Percentiles rank a stretch among this genome's conserved stretches.
Conservation (phyloP, 2,888 invertebrate genomes). For the Empis livida region DNA sequence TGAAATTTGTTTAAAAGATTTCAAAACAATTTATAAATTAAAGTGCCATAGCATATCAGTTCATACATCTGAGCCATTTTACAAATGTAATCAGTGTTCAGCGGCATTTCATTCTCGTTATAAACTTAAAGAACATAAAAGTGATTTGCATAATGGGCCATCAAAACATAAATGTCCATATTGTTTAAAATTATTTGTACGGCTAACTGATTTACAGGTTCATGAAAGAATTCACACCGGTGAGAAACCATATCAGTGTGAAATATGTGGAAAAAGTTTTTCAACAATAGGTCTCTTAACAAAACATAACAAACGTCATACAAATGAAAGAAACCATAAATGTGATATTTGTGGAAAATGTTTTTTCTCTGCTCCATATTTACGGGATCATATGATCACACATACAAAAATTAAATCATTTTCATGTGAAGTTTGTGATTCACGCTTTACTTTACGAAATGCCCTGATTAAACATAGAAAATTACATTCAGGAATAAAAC, state of each 20-base stretch:
- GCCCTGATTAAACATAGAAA: slow-evolving; percentile 26
- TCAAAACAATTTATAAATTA: no score
- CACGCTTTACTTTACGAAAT: slow-evolving; percentile 24
- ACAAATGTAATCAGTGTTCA: neutral
- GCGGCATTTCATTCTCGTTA: neutral
- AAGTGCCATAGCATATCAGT: no score
- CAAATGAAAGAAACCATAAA: neutral
- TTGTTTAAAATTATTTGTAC: neutral
- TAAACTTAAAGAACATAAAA: neutral
- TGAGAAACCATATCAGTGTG: slow-evolving; percentile 34
- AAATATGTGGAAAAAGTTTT: neutral
- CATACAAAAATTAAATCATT: neutral
- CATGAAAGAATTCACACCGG: slow-evolving; percentile 35
- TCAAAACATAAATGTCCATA: neutral
- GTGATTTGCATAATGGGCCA: neutral
- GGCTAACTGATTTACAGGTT: neutral
- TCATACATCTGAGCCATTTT: no score
- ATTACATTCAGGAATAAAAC: slow-evolving; percentile 23
- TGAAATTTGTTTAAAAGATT: no score
- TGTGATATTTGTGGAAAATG: neutral
- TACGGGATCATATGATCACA: neutral
- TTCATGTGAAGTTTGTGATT: slow-evolving; percentile 20
- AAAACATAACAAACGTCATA: neutral
- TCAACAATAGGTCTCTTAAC: neutral
- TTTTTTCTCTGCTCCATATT: neutral